These are phyloP conservation scores for Notothenia rossii DNA, from an alignment of 2,113 vertebrate genomes.

Conservation along the genomic window DNA sequence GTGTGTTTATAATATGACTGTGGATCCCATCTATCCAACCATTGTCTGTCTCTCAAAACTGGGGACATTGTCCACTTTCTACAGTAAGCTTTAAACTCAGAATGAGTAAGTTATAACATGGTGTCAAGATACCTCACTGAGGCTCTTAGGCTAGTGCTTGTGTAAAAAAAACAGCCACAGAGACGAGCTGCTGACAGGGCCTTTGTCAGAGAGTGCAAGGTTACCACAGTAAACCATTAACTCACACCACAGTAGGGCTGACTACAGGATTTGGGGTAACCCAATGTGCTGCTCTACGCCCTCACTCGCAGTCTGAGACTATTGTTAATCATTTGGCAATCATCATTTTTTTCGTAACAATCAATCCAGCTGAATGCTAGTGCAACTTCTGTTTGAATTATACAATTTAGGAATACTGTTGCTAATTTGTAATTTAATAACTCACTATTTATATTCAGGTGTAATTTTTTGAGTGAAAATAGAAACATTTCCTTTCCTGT, in stretches of 20 bases:
- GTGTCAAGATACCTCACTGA: background rate
- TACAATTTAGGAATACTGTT: background rate
- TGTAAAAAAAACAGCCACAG: conserved; percentile 15
- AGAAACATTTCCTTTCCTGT: conserved; percentile 7
- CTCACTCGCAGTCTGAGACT: conserved; percentile 20
- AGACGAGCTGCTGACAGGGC: conserved; percentile 50
- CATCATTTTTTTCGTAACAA: conserved; percentile 8
- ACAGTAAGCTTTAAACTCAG: no score
- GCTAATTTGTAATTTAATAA: conserved; percentile 4
- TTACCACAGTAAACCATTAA: conserved; percentile 43
- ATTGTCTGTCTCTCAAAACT: no score
- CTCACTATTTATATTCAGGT: background rate
- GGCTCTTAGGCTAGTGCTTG: background rate
- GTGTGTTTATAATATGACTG: no score
- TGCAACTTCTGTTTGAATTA: background rate
- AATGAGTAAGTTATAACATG: background rate
- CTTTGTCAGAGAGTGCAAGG: conserved; percentile 22
- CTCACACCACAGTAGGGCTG: conserved; percentile 48
- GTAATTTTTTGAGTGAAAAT: conserved; percentile 15
- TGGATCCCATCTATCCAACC: no score
- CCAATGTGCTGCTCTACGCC: conserved; percentile 50
- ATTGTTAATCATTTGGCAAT: conserved; percentile 58
- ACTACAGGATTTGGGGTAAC: conserved; percentile 33
- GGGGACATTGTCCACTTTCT: no score
- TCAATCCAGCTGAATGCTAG: background rate